Conservation (phyloP, 2,113 vertebrate genomes). For the Callocephalon fimbriatum region DNA sequence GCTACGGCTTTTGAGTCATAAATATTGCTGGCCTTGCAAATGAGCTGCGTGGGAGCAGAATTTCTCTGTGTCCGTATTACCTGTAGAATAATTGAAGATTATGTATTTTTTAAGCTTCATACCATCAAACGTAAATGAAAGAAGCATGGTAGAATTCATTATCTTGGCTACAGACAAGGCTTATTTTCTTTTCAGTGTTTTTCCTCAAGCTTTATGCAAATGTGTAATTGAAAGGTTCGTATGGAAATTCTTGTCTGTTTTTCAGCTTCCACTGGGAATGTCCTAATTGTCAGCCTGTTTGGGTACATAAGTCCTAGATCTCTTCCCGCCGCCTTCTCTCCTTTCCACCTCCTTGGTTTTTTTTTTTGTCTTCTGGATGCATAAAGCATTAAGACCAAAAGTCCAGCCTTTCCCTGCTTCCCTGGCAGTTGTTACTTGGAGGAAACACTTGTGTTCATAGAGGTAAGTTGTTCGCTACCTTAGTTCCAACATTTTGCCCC, state of each 20-base stretch:
- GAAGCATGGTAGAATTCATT: neutral
- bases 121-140: constrained; percentile 1
- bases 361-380: neutral
- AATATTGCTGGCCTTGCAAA: constrained; percentile 22
- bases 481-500: neutral
- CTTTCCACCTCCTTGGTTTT: too few relatives aligned
- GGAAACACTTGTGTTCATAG: neutral
- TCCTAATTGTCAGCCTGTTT: neutral
- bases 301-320: neutral
- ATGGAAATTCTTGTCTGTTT: neutral
- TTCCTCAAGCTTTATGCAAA: neutral
- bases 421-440: neutral
- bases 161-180: neutral
- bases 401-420: fast-evolving
- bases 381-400: neutral
- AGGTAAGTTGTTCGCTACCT: neutral
- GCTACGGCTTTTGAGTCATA: neutral
- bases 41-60: constrained; percentile 16
- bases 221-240: neutral
- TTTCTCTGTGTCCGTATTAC: constrained; percentile 24
- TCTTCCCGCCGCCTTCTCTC: neutral
- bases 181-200: neutral
- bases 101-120: constrained; percentile 3
- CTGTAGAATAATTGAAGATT: constrained; percentile 16
- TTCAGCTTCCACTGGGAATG: neutral